These are phyloP conservation scores for Hyposoter didymator DNA, from an alignment of 2,888 invertebrate genomes.

Conservation along the genomic window DNA sequence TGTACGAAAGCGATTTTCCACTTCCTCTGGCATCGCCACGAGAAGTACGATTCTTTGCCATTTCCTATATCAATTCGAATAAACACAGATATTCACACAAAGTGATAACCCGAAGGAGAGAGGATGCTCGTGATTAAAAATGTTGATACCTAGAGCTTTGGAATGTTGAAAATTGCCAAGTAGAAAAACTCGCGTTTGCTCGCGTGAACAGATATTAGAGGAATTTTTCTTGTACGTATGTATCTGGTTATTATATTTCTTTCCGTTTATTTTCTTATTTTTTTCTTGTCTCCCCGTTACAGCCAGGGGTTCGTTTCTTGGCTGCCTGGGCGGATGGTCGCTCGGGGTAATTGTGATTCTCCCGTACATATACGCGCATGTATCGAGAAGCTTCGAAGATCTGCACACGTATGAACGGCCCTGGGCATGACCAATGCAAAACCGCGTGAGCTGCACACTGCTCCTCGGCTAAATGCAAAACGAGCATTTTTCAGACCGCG, in stretches of 20 bases:
- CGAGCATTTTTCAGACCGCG: conserved; percentile 45
- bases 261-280: conserved; percentile 8
- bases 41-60: neutral
- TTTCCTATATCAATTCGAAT: neutral
- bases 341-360: conserved; percentile 53
- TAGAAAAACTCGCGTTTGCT: conserved; percentile 47
- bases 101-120: neutral
- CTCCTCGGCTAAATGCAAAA: conserved; percentile 50
- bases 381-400: conserved; percentile 36
- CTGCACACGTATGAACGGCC: conserved; percentile 40
- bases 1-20: neutral
- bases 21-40: neutral
- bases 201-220: conserved; percentile 35
- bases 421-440: conserved; percentile 64
- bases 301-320: conserved; percentile 18
- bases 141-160: neutral
- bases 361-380: conserved; percentile 24
- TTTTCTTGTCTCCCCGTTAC: neutral
- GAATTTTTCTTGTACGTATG: conserved; percentile 4
- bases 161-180: conserved; percentile 54
- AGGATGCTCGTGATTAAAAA: neutral
- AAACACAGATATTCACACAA: neutral
- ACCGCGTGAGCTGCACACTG: conserved; percentile 42
- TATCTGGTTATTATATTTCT: conserved; percentile 17
- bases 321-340: conserved; percentile 41